phyloP scores from a whole-genome alignment of 2,888 invertebrate species.

The Trilocha varians region DNA sequence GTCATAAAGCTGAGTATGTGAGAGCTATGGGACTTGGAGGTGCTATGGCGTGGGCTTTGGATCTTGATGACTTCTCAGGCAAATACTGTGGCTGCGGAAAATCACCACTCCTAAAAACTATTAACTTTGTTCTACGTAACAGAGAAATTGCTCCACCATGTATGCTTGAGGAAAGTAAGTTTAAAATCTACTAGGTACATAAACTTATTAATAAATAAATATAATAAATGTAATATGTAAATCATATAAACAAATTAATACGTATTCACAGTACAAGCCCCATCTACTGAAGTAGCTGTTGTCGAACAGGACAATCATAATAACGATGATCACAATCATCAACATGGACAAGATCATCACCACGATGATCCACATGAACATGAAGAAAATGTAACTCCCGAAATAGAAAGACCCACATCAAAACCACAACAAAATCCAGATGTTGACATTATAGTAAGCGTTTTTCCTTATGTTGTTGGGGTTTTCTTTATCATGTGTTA shows the following conservation, averaged over 20 bases:
- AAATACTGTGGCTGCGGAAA: constrained; percentile 83
- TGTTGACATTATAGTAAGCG: constrained; percentile 1
- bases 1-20: constrained; percentile 87
- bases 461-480: no score
- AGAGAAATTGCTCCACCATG: constrained; percentile 76
- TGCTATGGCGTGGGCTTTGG: constrained; percentile 92
- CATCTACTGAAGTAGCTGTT: constrained; percentile 9
- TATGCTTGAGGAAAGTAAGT: constrained; percentile 53
- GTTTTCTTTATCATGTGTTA: not conserved
- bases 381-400: constrained; percentile 4
- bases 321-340: not conserved
- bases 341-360: not conserved
- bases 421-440: not conserved
- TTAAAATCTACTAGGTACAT: not conserved
- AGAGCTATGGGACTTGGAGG: constrained; percentile 86
- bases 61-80: constrained; percentile 89
- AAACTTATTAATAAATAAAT: not conserved
- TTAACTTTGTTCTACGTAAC: constrained; percentile 84
- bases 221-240: not conserved
- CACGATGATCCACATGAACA: not conserved
- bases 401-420: constrained; percentile 11
- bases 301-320: constrained; percentile 8
- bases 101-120: constrained; percentile 84
- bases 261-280: constrained; percentile 20
- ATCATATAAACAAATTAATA: not conserved